These are phyloP conservation scores for Tamandua tetradactyla DNA, from an alignment of 2,797 vertebrate genomes.

Conservation along the genomic window DNA sequence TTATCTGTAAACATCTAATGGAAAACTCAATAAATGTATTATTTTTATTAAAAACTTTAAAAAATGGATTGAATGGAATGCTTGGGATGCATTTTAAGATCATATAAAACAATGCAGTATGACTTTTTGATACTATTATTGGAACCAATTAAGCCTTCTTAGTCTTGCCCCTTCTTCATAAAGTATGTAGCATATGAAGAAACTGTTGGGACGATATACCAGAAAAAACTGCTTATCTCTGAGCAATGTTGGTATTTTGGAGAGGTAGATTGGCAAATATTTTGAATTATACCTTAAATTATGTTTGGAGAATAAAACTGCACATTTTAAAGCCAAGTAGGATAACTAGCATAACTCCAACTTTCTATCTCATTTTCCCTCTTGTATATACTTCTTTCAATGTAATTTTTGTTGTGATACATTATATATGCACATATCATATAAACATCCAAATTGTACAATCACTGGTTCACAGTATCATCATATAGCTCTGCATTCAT, in stretches of 20 bases:
- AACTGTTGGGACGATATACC: neutral
- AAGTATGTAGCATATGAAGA: accelerated
- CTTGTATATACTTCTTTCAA: neutral
- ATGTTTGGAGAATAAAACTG: neutral
- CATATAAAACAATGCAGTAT: neutral
- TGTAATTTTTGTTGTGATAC: no score
- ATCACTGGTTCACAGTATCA: no score
- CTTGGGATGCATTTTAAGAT: neutral
- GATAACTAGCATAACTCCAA: neutral
- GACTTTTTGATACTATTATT: neutral
- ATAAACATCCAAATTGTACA: no score
- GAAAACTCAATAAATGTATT: neutral
- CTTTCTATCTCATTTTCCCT: conserved; percentile 30
- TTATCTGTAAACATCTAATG: neutral
- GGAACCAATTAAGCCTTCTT: neutral
- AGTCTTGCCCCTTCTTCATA: neutral
- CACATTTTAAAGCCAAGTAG: neutral
- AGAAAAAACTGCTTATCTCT: neutral
- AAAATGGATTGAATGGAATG: conserved; percentile 1
- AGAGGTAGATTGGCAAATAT: neutral
- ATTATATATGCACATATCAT: no score
- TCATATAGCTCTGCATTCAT: no score
- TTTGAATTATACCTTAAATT: conserved; percentile 9
- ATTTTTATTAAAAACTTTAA: neutral
- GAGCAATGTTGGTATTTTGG: neutral